phyloP scores from a whole-genome alignment of 2,113 vertebrate genomes.

The Ophiodon elongatus region DNA sequence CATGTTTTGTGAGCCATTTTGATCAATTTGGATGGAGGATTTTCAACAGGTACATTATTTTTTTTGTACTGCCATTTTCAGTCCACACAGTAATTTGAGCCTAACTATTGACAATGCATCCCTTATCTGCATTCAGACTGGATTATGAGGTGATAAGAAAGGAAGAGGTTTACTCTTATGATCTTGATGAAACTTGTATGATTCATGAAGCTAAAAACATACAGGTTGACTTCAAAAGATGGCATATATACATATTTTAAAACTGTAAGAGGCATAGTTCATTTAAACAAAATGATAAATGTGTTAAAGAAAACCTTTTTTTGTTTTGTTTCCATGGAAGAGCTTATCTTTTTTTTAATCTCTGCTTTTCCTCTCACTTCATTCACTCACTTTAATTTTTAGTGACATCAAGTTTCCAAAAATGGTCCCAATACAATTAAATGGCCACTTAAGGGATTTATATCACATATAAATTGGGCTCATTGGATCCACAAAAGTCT shows the following conservation, averaged over 20 bases:
- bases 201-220: not conserved
- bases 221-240: not conserved
- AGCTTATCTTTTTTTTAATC: too few species aligned
- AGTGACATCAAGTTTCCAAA: not conserved
- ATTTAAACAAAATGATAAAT: not conserved
- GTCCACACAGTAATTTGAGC: not conserved
- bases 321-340: not conserved
- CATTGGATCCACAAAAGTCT: not conserved
- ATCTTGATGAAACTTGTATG: not conserved
- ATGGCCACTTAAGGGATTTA: not conserved
- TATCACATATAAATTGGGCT: not conserved
- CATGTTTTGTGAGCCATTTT: not conserved
- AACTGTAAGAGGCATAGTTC: not conserved
- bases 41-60: slow-evolving; percentile 4
- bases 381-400: not conserved
- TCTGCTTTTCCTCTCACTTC: not conserved
- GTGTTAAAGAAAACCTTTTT: not conserved
- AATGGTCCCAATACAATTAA: not conserved
- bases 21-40: slow-evolving; percentile 1
- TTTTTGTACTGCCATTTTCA: not conserved
- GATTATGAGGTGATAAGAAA: not conserved
- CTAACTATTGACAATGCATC: not conserved
- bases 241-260: not conserved
- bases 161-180: not conserved
- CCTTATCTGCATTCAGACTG: not conserved